phyloP scores from a whole-genome alignment of 1,140 invertebrate genomes.

The Hirudo medicinalis region DNA sequence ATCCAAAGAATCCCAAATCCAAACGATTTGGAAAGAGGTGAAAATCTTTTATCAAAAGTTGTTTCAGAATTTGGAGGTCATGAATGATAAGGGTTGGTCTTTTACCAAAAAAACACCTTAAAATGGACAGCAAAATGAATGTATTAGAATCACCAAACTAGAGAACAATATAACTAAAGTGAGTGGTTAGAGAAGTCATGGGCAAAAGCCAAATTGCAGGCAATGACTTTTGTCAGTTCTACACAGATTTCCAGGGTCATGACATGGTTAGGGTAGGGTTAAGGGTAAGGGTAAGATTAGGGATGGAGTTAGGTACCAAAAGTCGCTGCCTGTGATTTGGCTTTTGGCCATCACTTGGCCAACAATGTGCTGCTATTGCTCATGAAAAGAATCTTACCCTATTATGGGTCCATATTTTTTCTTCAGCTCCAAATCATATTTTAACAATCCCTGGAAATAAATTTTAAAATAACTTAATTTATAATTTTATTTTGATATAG shows the following conservation, averaged over 20 bases:
- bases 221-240: too few species aligned
- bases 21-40: constrained; percentile 25
- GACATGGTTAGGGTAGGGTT: too few species aligned
- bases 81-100: constrained; percentile 22
- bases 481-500: neutral
- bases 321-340: too few species aligned
- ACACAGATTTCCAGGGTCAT: too few species aligned
- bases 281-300: too few species aligned
- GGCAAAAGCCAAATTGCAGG: too few species aligned
- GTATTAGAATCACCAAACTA: too few species aligned
- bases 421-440: neutral
- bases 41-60: constrained; percentile 27
- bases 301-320: too few species aligned
- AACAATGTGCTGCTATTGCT: neutral
- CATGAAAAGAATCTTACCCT: neutral
- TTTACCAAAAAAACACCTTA: constrained; percentile 21
- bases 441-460: neutral
- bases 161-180: too few species aligned
- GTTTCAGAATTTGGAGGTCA: constrained; percentile 26
- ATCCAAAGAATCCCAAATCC: constrained; percentile 27
- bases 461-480: constrained; percentile 1
- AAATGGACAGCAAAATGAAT: neutral
- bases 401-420: constrained; percentile 8
- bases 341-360: too few species aligned
- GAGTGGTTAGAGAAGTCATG: too few species aligned